Evolutionary conservation across 2,113 vertebrate species (phyloP), one percentile per base, ranked within the genome.

Genomic region (Syrrhaptes paradoxus): DNA sequence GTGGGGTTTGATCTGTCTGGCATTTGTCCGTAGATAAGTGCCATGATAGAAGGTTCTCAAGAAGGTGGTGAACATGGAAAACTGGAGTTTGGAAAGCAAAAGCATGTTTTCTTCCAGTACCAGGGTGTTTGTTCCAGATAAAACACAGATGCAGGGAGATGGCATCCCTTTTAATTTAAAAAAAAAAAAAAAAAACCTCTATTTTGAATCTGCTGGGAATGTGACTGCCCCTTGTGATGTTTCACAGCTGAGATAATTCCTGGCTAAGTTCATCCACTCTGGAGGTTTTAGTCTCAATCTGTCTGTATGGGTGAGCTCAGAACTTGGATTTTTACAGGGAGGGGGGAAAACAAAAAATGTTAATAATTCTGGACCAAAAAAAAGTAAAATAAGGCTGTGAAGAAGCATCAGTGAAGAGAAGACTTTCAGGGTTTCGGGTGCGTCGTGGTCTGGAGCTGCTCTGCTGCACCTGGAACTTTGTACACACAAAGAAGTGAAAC

Each of bases 161-260:
- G 70, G 26, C 87, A 91, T 90, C 58, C 24, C 41, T 89, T 91
- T 75, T 43, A 38, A 67, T 52, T 51, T 4, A 20, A 82, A 84
- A 13, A 24, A 14, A 24, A 17, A 31, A 24, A 14, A 24, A 17
- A 31, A 25, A 52, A 82, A 86, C 46, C 84, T 91, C 76, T 95
- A 36, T 95, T 95, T 92, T 93, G 85, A 85, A 85, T 66, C 87
- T 87, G 84, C 77, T 83, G 86, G 94, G 90, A 95, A 88, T 70
- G 55, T 67, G 86, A 63, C 91, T 96, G 95, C 80, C 91, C 86
- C 74, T 94, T 85, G 93, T 71, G 77, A 95, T 95, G 79, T 73
- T 89, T 95, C 77, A 51, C 63, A 90, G 89, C 77, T 95, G 89
- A 96, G 92, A 92, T 96, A 22, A 96, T 93, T 93, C 46, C 86